These are phyloP conservation scores for Polydrusus tereticollis DNA, from an alignment of 2,888 invertebrate species.

Conservation along the genomic window DNA sequence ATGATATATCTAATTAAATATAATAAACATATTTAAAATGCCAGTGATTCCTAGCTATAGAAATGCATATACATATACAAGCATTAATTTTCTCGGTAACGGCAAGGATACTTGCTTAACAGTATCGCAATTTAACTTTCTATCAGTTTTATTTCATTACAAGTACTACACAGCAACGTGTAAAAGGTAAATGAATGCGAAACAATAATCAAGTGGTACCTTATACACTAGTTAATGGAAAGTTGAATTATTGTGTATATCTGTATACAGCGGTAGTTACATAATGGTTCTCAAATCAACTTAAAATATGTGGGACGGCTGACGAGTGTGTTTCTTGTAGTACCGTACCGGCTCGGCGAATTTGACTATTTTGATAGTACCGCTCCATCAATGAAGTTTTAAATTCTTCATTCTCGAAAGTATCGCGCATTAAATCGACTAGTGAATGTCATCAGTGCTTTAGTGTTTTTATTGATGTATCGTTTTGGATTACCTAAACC, in stretches of 20 bases:
- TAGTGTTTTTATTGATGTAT: background rate
- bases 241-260: constrained; percentile 5
- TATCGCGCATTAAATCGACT: background rate
- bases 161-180: constrained; percentile 20
- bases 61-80: background rate
- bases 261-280: background rate
- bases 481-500: background rate
- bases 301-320: constrained; percentile 10
- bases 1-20: too few relatives aligned
- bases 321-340: background rate
- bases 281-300: constrained; percentile 12
- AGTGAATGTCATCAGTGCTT: background rate
- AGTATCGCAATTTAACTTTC: constrained; percentile 29
- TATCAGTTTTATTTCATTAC: constrained; percentile 27
- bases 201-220: constrained; percentile 32
- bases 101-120: constrained; percentile 30
- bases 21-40: too few relatives aligned
- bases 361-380: constrained; percentile 12
- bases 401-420: background rate
- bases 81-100: constrained; percentile 6
- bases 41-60: too few relatives aligned
- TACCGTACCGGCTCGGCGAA: constrained; percentile 1
- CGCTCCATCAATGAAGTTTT: constrained; percentile 1
- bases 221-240: constrained; percentile 6
- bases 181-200: constrained; percentile 15